Evolutionary conservation across 2,797 vertebrate genomes (phyloP).

Genomic region (Pantherophis vulpinus): DNA sequence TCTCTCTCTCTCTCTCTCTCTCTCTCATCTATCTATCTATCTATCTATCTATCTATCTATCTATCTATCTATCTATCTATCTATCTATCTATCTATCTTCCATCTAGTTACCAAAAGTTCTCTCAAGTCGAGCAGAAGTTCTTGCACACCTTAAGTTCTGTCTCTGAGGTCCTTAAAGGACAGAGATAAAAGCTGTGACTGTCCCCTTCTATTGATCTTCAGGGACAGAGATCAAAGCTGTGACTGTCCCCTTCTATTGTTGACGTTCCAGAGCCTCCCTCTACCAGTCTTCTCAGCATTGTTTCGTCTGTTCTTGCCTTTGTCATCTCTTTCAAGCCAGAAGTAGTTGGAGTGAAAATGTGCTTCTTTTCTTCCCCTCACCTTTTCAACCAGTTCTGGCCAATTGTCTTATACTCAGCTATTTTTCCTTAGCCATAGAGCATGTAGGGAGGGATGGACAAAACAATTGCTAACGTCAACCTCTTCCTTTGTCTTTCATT

Average conservation of each 20-base stretch:
- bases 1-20: too few species aligned
- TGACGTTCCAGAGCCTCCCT: neutral
- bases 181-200: neutral
- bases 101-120: neutral
- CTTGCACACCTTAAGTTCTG: neutral
- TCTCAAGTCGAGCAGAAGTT: neutral
- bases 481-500: slow-evolving; percentile 9
- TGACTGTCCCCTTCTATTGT: neutral
- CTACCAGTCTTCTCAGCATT: neutral
- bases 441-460: neutral
- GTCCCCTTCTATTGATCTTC: neutral
- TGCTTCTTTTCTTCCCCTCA: neutral
- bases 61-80: too few species aligned
- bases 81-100: too few species aligned
- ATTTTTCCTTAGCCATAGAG: slow-evolving; percentile 48
- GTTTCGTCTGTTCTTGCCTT: neutral
- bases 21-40: too few species aligned
- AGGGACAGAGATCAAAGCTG: neutral
- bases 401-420: slow-evolving; percentile 33
- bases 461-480: slow-evolving; percentile 30
- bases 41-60: too few species aligned
- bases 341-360: neutral
- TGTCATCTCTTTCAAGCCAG: neutral
- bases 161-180: neutral
- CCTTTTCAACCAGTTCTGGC: slow-evolving; percentile 13